These are phyloP conservation scores for Danio kyathit DNA, from an alignment of 2,797 vertebrate species.

Conservation along the genomic window DNA sequence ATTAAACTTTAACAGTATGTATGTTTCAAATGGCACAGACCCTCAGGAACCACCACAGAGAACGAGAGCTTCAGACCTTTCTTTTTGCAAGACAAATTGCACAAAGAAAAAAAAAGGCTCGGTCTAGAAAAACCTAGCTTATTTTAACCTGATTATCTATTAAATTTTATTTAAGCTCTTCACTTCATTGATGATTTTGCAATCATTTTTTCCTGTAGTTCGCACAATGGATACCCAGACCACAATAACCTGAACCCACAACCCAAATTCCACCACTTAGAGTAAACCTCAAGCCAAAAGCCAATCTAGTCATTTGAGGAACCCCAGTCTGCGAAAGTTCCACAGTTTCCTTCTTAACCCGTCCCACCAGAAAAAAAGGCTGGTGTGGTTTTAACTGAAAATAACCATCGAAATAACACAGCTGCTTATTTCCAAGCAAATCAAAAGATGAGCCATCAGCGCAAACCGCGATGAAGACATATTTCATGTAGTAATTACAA, in stretches of 20 bases:
- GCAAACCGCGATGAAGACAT: conserved; percentile 22
- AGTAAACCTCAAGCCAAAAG: conserved; percentile 66
- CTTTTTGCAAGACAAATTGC: background rate
- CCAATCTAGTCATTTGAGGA: conserved; percentile 61
- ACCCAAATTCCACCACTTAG: conserved; percentile 56
- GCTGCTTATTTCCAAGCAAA: conserved; percentile 52
- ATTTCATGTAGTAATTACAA: conserved; percentile 36
- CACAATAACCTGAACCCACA: conserved; percentile 46
- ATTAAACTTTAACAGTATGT: conserved; percentile 70
- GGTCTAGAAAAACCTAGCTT: no score
- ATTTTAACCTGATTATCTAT: no score
- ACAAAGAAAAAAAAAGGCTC: background rate
- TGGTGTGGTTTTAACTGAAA: conserved; percentile 10
- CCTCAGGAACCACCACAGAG: conserved; percentile 51
- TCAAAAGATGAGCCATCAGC: conserved; percentile 57
- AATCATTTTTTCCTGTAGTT: conserved; percentile 54
- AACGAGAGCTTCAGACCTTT: conserved; percentile 41
- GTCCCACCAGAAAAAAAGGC: conserved; percentile 20
- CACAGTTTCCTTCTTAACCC: background rate
- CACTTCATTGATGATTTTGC: conserved; percentile 49
- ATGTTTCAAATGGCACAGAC: conserved; percentile 64
- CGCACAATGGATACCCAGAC: conserved; percentile 68
- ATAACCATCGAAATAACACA: conserved; percentile 46
- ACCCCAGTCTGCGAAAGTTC: conserved; percentile 40
- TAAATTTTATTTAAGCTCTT: background rate